Evolutionary conservation across 2,113 vertebrate species (phyloP), one percentile per base, ranked within the genome.

Genomic region (Python bivittatus): DNA sequence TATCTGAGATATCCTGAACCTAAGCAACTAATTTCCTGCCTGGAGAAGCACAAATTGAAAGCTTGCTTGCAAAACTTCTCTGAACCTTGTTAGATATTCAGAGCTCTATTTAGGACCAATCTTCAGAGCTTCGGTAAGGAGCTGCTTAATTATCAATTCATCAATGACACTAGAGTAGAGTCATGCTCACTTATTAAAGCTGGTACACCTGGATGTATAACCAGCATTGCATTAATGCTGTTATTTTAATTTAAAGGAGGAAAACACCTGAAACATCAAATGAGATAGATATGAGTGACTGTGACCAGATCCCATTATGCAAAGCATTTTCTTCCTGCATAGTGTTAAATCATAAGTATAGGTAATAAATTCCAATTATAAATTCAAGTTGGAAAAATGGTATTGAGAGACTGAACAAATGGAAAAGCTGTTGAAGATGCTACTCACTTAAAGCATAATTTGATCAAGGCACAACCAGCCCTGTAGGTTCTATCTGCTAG

Each of bases 1-100:
- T 90, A 27, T 90, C n/a, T 25, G 52, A 27, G 22, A 83, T 90
- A 22, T 27, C 2, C 25, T 38, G 53, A 79, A 56, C 22, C 53
- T 79, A 42, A 90, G 52, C 68, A 90, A 90, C 68, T 83, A 83
- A 13, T n/a, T 90, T 83, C 68, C 68, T 83, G 52, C 52, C 52
- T n/a, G 64, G 23, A 88, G 25, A 48, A 60, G 20, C 9, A 12
- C 8, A 88, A 64, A 64, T 25, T 88, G 88, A 88, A 61, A 88
- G 58, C 22, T 44, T 64, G 52, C 57, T 8, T 27, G 42, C 38
- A 4, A 56, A 27, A 22, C 25, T 23, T 48, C 12, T 48, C 23
- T 48, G 58, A n/a, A n/a, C n/a, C 88, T 23, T 86, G 4, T 27
- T 85, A 23, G 25, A 85, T 27, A 6, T 12, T 33, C 68, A 12